These are phyloP conservation scores for Drymonia ruficornis DNA, from an alignment of 2,888 invertebrate genomes.

Conservation along the genomic window DNA sequence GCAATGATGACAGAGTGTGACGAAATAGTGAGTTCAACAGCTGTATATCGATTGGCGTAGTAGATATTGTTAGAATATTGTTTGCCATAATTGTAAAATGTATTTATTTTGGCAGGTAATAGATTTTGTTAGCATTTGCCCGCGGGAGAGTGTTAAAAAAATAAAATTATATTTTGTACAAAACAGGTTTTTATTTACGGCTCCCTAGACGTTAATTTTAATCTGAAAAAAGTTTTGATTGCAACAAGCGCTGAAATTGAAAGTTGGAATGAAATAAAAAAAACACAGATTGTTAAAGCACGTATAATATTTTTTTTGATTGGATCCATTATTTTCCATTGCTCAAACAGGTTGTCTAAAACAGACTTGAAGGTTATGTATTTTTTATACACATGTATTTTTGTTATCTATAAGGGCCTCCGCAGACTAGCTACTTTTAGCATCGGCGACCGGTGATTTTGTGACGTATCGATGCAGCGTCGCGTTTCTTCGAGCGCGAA, in stretches of 20 bases:
- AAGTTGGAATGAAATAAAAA: not conserved
- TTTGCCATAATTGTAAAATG: conserved; percentile 29
- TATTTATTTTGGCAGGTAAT: conserved; percentile 31
- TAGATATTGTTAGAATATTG: conserved; percentile 12
- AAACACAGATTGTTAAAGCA: not conserved
- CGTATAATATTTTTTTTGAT: too few relatives aligned
- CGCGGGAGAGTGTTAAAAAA: conserved; percentile 40
- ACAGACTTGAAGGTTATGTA: too few relatives aligned
- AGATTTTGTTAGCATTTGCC: conserved; percentile 40
- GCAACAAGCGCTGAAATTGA: not conserved
- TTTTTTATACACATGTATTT: too few relatives aligned
- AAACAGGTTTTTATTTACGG: conserved; percentile 17
- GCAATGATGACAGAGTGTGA: too few relatives aligned
- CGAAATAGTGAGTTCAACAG: not conserved
- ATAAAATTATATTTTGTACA: conserved; percentile 49
- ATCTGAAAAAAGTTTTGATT: not conserved
- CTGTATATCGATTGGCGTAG: not conserved
- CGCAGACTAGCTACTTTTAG: too few relatives aligned
- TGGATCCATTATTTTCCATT: too few relatives aligned
- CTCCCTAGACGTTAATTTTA: not conserved
- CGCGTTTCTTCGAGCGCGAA: too few relatives aligned
- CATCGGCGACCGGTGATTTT: too few relatives aligned
- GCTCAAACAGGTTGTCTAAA: too few relatives aligned
- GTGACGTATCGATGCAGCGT: too few relatives aligned
- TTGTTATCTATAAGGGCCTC: too few relatives aligned